Percentiles rank a stretch among this genome's conserved stretches.
phyloP scores from a whole-genome alignment of 2,888 invertebrate genomes.

The Tholera decimalis region DNA sequence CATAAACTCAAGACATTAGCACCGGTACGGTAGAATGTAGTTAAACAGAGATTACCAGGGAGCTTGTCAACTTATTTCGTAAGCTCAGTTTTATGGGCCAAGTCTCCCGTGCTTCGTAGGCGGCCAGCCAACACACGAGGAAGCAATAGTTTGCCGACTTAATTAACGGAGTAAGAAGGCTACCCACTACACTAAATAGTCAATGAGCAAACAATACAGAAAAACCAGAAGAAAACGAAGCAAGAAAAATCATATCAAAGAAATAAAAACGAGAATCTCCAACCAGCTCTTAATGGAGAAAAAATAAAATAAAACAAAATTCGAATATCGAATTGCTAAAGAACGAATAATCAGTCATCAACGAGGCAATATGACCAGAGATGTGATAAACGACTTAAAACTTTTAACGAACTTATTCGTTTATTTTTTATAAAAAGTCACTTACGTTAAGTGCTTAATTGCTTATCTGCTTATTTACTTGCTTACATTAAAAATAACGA shows the following conservation, averaged over 20 bases:
- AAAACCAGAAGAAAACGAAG: neutral
- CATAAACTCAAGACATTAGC: conserved; percentile 28
- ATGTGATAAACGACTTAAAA: too few relatives aligned
- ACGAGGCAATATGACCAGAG: too few relatives aligned
- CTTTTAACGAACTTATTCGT: too few relatives aligned
- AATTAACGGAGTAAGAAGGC: conserved; percentile 58
- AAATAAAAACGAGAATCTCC: neutral
- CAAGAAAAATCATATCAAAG: neutral
- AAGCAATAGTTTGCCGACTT: conserved; percentile 56
- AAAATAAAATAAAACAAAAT: too few relatives aligned
- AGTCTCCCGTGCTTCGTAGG: conserved; percentile 50
- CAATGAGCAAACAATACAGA: conserved; percentile 31
- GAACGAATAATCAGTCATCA: neutral
- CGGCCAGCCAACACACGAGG: conserved; percentile 54
- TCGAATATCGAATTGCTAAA: neutral
- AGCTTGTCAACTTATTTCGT: conserved; percentile 57
- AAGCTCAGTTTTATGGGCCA: conserved; percentile 56
- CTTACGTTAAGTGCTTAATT: too few relatives aligned
- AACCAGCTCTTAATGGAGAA: neutral
- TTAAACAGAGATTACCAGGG: conserved; percentile 43
- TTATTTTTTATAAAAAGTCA: too few relatives aligned
- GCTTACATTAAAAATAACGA: too few relatives aligned
- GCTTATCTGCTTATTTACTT: too few relatives aligned
- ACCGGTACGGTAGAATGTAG: conserved; percentile 29
- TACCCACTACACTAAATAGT: conserved; percentile 39